These are phyloP conservation scores for Hypselothyrea guttata DNA, from an alignment of 2,888 invertebrate species.

Conservation along the genomic window DNA sequence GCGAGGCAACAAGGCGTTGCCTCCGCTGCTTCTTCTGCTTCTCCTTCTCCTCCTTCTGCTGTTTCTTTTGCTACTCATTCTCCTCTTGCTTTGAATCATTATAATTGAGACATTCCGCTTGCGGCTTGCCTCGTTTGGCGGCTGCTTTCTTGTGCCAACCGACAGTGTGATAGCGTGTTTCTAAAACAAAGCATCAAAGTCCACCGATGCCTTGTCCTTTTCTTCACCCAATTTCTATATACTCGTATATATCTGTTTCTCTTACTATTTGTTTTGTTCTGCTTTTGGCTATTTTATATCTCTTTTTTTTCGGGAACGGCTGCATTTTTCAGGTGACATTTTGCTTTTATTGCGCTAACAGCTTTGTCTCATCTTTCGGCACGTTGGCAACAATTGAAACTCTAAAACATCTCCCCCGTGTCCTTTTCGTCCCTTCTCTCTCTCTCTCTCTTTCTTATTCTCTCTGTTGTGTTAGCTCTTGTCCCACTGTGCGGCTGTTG, in stretches of 20 bases:
- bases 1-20: conserved; percentile 40
- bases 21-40: conserved; percentile 3
- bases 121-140: conserved; percentile 32
- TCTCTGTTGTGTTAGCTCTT: conserved; percentile 1
- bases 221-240: conserved; percentile 12
- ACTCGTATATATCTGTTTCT: too few relatives aligned
- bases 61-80: conserved; percentile 1
- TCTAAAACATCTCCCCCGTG: conserved; percentile 5
- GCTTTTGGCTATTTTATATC: conserved; percentile 2
- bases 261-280: conserved; percentile 3
- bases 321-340: conserved; percentile 69
- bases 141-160: conserved; percentile 48
- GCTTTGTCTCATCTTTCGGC: conserved; percentile 69
- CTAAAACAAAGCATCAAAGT: conserved; percentile 68
- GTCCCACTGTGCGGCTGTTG: conserved; percentile 62
- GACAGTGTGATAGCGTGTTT: conserved; percentile 65
- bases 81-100: neutral
- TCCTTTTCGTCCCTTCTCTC: conserved; percentile 14
- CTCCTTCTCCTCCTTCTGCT: conserved; percentile 3
- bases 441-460: too few relatives aligned
- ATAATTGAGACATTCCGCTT: conserved; percentile 55
- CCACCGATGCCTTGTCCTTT: conserved; percentile 51
- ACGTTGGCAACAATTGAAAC: conserved; percentile 63
- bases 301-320: conserved; percentile 43
- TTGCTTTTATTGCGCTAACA: conserved; percentile 60